Base-by-base conservation (phyloP, 2,113 vertebrate genomes). In the Caranx melampygus region DNA sequence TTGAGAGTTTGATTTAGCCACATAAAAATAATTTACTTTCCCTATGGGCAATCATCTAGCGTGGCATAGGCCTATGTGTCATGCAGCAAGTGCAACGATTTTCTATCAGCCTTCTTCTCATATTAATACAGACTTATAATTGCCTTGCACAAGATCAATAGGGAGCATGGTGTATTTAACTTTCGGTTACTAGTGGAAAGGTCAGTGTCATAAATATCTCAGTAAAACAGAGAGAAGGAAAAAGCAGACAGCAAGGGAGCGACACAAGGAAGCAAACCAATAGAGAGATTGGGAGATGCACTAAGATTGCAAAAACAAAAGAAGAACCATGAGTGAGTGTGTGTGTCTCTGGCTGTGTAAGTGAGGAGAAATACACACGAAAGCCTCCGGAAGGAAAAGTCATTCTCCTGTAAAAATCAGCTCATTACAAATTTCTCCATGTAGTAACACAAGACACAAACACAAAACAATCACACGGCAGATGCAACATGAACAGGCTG, bases 61-160 rank as follows among this genome's bases (percentile, higher is more conserved):
- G 35, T 65, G 66, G 49, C n/a, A 26, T 26, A 44, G 57, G 60
- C 42, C 49, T 51, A 52, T 86, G 83, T 86, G 73, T 82, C 72
- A 81, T 55, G 26, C 52, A 69, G 66, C 65, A 86, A 77, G 40
- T 51, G 20, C 62, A 89, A 90, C 11, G 59, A 86, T 89, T 91
- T 89, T 75, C 81, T 72, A 51, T 83, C 69, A 83, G 37, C 75
- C 31, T 55, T 63, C 60, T 62, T 82, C 63, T 86, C 72, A 83
- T 86, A 87, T 86, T 81, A 88, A 87, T 88, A 82, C 77, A 84
- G 82, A 66, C 49, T 82, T 92, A 83, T 92, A 91, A 92, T 92
- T 92, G 86, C 72, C 67, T 79, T 57, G 82, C 64, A 81, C 14
- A 49, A 69, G 67, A 89, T 92, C 89, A 89, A 87, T 89, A 84